Conservation (phyloP, 2,888 invertebrate species). For the Agonopterix arenella region DNA sequence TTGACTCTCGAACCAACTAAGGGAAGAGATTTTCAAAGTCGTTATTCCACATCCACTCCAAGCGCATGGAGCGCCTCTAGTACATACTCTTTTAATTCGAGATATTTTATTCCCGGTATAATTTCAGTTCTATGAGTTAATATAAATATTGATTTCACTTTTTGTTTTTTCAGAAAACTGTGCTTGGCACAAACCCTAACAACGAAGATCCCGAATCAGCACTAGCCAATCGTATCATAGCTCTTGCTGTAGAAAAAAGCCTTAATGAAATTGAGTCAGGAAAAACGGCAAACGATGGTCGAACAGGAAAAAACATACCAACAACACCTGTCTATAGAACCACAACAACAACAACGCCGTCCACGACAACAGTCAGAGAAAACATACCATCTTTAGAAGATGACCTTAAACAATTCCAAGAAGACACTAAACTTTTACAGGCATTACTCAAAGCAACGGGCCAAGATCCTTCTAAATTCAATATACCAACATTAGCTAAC, state of each 20-base stretch:
- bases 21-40: too few relatives aligned
- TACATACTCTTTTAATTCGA: too few relatives aligned
- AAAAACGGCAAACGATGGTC: conserved; percentile 30
- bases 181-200: conserved; percentile 50
- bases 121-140: too few relatives aligned
- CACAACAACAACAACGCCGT: conserved; percentile 39
- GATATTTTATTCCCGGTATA: too few relatives aligned
- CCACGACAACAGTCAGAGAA: conserved; percentile 37
- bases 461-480: conserved; percentile 64
- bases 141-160: background rate
- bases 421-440: conserved; percentile 66
- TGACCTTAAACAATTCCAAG: conserved; percentile 67
- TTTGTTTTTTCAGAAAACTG: conserved; percentile 58
- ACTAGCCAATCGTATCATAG: conserved; percentile 73
- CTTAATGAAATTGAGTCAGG: conserved; percentile 60
- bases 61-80: too few relatives aligned
- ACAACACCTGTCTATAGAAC: conserved; percentile 20
- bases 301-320: conserved; percentile 44
- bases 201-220: conserved; percentile 62
- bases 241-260: conserved; percentile 71
- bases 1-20: too few relatives aligned
- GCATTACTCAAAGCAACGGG: conserved; percentile 65
- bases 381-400: conserved; percentile 57
- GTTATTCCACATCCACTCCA: too few relatives aligned
- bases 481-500: conserved; percentile 55